Conservation (phyloP, 2,797 vertebrate species). For the Diceros bicornis region DNA sequence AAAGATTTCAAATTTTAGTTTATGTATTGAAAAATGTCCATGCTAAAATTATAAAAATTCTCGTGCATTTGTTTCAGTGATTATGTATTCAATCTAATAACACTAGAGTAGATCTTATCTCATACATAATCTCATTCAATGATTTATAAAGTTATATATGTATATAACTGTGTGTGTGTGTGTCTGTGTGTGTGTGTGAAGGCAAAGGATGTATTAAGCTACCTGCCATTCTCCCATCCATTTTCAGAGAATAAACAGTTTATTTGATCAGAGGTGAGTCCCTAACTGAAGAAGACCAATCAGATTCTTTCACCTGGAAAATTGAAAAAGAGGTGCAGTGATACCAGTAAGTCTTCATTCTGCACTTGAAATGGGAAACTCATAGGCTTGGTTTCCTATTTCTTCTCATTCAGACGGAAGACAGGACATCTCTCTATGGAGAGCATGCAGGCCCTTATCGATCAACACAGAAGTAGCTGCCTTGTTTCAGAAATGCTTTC, state of each 20-base stretch:
- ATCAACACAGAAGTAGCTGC: background rate
- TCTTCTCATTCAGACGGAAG: background rate
- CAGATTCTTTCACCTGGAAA: conserved; percentile 53
- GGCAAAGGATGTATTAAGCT: background rate
- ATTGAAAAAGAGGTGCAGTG: background rate
- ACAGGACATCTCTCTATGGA: background rate
- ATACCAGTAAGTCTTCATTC: background rate
- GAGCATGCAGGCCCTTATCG: background rate
- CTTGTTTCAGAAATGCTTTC: background rate
- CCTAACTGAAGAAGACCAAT: background rate
- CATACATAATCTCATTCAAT: background rate
- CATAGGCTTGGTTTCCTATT: background rate
- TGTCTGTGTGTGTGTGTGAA: background rate
- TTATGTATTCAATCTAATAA: background rate
- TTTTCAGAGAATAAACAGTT: background rate
- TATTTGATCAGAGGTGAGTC: background rate
- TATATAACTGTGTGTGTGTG: background rate
- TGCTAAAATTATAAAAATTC: background rate
- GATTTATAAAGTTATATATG: background rate
- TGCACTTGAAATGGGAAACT: background rate
- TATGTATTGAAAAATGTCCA: background rate
- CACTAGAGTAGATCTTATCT: background rate
- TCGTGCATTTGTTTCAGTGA: background rate
- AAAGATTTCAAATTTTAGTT: background rate
- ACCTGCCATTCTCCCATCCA: background rate